Evolutionary conservation across 2,113 vertebrate genomes (phyloP).

Genomic region (Cnemophilus loriae): DNA sequence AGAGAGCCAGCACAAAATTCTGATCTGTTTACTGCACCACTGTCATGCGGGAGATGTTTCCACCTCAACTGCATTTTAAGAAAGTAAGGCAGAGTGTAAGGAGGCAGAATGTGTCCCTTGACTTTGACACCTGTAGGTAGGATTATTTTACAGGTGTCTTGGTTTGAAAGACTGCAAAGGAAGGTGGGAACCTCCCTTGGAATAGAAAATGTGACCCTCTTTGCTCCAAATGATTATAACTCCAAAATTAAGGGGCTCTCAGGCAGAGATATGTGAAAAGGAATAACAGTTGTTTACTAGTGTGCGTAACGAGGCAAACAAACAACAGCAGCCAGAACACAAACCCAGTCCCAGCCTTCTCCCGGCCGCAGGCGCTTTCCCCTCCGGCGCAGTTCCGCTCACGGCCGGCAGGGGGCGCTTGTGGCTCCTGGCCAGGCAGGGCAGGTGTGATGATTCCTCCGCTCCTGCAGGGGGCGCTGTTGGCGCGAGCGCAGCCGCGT

Average conservation of each 20-base stretch:
- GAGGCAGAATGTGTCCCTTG: neutral
- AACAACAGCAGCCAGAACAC: neutral
- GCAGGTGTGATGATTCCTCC: neutral
- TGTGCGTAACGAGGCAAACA: neutral
- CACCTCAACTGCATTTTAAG: neutral
- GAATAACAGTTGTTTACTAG: neutral
- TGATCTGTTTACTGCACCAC: neutral
- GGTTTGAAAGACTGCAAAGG: neutral
- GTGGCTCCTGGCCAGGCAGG: neutral
- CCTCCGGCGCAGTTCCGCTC: neutral
- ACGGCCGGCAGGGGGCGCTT: neutral
- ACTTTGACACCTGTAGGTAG: neutral
- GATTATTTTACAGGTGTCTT: neutral
- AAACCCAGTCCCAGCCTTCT: neutral
- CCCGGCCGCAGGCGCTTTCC: neutral
- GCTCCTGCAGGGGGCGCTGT: neutral
- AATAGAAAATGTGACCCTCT: neutral
- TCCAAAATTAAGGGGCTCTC: fast-evolving
- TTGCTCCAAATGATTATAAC: neutral
- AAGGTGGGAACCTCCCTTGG: fast-evolving
- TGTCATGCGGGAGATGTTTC: neutral
- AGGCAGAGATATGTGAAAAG: fast-evolving
- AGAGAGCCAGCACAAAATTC: neutral
- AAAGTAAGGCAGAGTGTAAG: neutral
- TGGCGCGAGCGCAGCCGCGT: too few relatives aligned